Conservation (phyloP, 2,888 invertebrate species). For the Oscheius sp. region DNA sequence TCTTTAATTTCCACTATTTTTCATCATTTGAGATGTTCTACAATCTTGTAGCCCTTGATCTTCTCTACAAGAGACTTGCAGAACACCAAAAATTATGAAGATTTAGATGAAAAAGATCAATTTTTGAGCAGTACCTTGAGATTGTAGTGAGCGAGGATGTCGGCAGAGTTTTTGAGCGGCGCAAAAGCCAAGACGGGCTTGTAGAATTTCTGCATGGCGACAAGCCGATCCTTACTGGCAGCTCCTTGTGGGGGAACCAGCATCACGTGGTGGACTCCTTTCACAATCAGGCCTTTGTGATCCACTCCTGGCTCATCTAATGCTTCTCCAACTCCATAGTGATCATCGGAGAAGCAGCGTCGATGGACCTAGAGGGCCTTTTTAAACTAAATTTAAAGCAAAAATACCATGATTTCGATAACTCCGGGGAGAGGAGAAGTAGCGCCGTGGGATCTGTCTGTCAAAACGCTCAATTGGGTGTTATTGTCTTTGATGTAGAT, state of each 20-base stretch:
- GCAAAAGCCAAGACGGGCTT: slow-evolving; percentile 57
- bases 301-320: slow-evolving; percentile 80
- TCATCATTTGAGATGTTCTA: too few relatives aligned
- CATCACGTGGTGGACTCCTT: slow-evolving; percentile 58
- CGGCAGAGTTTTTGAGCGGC: slow-evolving; percentile 25
- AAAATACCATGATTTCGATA: slow-evolving; percentile 56
- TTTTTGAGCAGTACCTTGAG: too few relatives aligned
- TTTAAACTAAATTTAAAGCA: background rate
- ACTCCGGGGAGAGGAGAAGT: slow-evolving; percentile 58
- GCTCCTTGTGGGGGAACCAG: slow-evolving; percentile 38
- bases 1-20: too few relatives aligned
- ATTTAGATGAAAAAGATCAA: too few relatives aligned
- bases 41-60: too few relatives aligned
- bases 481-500: slow-evolving; percentile 49
- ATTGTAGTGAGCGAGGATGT: slow-evolving; percentile 29
- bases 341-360: slow-evolving; percentile 84
- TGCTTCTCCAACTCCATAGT: slow-evolving; percentile 89
- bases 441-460: slow-evolving; percentile 71
- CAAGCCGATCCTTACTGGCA: slow-evolving; percentile 40
- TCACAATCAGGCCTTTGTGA: slow-evolving; percentile 71
- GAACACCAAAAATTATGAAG: too few relatives aligned
- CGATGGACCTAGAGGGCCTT: slow-evolving; percentile 79
- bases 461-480: slow-evolving; percentile 71
- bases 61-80: too few relatives aligned
- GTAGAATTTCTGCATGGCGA: slow-evolving; percentile 58